Percentiles rank a stretch among this genome's conserved stretches.
These are phyloP conservation scores for Saguinus midas DNA, from an alignment of 2,113 vertebrate genomes.

Conservation along the genomic window DNA sequence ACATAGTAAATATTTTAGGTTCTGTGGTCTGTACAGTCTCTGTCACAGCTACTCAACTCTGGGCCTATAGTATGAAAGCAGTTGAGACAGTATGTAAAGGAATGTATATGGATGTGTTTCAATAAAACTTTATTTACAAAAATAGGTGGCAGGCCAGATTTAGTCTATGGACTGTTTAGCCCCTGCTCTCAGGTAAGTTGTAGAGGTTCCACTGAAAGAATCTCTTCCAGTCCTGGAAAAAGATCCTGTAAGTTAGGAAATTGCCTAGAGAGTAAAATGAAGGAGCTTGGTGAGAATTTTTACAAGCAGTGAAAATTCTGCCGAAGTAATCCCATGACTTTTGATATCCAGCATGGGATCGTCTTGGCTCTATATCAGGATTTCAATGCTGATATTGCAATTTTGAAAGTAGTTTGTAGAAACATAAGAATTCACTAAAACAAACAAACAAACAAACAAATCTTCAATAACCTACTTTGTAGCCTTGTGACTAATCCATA, in stretches of 20 bases:
- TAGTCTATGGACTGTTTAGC: not conserved
- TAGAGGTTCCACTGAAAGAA: not conserved
- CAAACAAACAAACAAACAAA: no score
- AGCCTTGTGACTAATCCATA: not conserved
- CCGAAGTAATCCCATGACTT: not conserved
- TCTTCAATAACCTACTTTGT: not conserved
- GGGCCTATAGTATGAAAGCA: not conserved
- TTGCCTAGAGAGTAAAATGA: not conserved
- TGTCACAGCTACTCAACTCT: not conserved
- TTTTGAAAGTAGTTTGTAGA: not conserved
- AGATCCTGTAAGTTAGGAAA: not conserved
- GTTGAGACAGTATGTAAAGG: not conserved
- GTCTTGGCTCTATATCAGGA: not conserved
- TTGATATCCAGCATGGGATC: not conserved
- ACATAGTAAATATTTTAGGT: not conserved
- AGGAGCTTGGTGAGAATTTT: not conserved
- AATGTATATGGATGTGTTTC: not conserved
- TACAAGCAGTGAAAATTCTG: not conserved
- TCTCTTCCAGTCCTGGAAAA: not conserved
- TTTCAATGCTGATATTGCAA: not conserved
- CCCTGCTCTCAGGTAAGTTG: not conserved
- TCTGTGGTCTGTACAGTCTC: not conserved
- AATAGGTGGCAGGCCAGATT: not conserved
- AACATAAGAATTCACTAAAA: not conserved
- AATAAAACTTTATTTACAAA: slow-evolving; percentile 42